Evolutionary conservation across 2,888 invertebrate species (phyloP).

Genomic region (Galerucella nymphaeae): DNA sequence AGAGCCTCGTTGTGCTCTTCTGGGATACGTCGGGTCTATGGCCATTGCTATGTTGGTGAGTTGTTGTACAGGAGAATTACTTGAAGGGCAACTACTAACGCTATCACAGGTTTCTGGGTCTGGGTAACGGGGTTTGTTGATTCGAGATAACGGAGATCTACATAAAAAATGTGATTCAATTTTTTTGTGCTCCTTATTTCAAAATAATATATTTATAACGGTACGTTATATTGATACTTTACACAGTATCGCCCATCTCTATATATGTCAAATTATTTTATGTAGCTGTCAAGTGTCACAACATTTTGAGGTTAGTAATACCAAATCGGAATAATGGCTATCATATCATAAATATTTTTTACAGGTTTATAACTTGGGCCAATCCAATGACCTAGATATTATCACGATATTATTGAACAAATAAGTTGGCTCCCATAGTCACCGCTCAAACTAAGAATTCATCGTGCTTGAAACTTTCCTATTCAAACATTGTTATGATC

Average conservation of each 20-base stretch:
- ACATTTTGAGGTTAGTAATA: no score
- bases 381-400: conserved; percentile 1
- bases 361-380: not conserved
- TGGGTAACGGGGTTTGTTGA: conserved; percentile 60
- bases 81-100: conserved; percentile 46
- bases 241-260: no score
- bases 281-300: no score
- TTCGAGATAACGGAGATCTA: conserved; percentile 56
- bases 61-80: conserved; percentile 55
- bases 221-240: no score
- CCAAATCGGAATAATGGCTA: no score
- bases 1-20: conserved; percentile 56
- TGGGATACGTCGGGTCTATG: conserved; percentile 74
- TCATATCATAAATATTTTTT: no score
- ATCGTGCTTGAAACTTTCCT: no score
- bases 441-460: not conserved
- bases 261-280: no score
- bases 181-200: not conserved
- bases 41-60: conserved; percentile 73
- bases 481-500: no score
- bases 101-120: conserved; percentile 57
- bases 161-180: not conserved
- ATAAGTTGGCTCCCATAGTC: conserved; percentile 20
- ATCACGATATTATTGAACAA: conserved; percentile 18
- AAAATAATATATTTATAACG: no score